phyloP scores from a whole-genome alignment of 1,140 invertebrate species.

The Meloidogyne floridensis region DNA sequence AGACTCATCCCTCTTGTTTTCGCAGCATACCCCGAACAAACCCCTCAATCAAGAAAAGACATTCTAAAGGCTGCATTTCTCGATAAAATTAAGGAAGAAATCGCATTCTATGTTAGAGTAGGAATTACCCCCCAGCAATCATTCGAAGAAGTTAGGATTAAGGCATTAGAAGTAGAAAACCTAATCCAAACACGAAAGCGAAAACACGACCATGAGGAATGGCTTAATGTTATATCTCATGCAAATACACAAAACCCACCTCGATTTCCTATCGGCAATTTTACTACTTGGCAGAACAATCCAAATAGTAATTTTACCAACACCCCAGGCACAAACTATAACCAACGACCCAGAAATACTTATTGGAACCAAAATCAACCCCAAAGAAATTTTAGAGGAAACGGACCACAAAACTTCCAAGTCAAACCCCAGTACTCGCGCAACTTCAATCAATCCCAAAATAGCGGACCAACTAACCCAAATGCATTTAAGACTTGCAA shows the following conservation, averaged over 20 bases:
- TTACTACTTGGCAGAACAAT: conserved; percentile 1
- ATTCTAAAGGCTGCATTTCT: conserved; percentile 12
- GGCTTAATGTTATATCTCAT: not conserved
- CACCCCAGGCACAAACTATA: not conserved
- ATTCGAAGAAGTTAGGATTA: conserved; percentile 8
- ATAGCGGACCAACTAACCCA: no score
- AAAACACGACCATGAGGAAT: not conserved
- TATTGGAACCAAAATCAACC: not conserved
- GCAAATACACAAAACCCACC: not conserved
- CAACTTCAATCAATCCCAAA: no score
- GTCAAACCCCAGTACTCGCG: not conserved
- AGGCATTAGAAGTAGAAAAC: conserved; percentile 16
- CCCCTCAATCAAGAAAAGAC: not conserved
- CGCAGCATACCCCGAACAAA: conserved; percentile 15
- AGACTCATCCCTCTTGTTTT: conserved; percentile 11
- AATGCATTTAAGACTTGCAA: not conserved
- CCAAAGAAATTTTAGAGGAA: not conserved
- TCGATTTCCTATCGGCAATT: not conserved
- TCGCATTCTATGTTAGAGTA: conserved; percentile 9
- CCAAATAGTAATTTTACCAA: not conserved
- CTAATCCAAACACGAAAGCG: not conserved
- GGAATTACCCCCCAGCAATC: conserved; percentile 8
- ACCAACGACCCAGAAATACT: not conserved
- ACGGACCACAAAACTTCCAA: not conserved
- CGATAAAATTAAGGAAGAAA: conserved; percentile 8